Evolutionary conservation across 2,888 invertebrate genomes (phyloP), one percentile per base, ranked within the genome.

Genomic region (Netelia virgata): DNA sequence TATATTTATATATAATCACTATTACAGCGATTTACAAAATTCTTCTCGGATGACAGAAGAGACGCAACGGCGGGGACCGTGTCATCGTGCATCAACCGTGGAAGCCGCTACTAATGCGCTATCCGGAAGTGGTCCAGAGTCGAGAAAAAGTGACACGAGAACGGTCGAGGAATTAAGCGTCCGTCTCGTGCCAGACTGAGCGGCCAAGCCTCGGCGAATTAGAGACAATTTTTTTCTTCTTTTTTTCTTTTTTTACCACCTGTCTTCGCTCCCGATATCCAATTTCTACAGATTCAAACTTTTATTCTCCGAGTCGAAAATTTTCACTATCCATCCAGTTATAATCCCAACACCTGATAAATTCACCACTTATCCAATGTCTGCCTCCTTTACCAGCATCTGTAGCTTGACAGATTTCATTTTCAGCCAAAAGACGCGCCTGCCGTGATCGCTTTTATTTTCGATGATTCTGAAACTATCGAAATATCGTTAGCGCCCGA

Each of bases 21-120:
- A 20, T 47, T 43, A 59, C 20, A 61, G 16, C 47, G 47, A 76
- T 82, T 14, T 36, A 14, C n/a, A 50, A 75, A 76, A 64, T 43
- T 43, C 43, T 28, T 76, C 63, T 64, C 20, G 61, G 59, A 68
- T 63, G 14, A 20, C 74, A 70, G 28, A 68, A 20, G 43, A 23
- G 10, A 14, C n/a, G 55, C 20, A 57, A n/a, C 3, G 55, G 43
- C 16, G 2, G 36, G 23, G 36, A n/a, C 23, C 23, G 41, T n/a
- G 63, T 28, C 36, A 6, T n/a, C 53, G 28, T 23, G 36, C 59
- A 43, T 59, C 11, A 66, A 18, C 47, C 43, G 28, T 8, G 28
- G n/a, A 59, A 76, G 18, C 36, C 57, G 14, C 57, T 11, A 9
- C 55, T 11, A 66, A 14, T 23, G 43, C n/a, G 9, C 10, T 59